Base-by-base conservation (phyloP, 2,113 vertebrate genomes). In the Antechinus stuartii region DNA sequence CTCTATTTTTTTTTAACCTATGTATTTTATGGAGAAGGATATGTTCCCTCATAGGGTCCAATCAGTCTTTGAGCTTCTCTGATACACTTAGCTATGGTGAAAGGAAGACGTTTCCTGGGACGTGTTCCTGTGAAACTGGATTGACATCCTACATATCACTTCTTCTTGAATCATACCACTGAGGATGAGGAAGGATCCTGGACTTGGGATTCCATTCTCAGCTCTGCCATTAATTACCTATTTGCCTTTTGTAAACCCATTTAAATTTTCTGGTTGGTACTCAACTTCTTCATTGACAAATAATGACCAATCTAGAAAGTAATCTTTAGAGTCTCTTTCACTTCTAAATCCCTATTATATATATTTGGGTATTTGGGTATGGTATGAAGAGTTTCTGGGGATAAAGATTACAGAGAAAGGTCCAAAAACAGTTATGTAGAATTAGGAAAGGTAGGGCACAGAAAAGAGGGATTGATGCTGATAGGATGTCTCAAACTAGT, bases 31-130 rank as follows among this genome's bases (percentile, higher is more conserved):
- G 6, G 61, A 10, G 12, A 30, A 97, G 50, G 27, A 25, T 93
- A 93, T 90, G 30, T 96, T 96, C 19, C 96, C 52, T n/a, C 26
- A 27, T 42, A 91, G 56, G 26, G 19, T 55, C 84, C 25, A 89
- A 24, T 42, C 11, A 92, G 35, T 30, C 8, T 12, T 49, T 93
- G 93, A 26, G 57, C 2, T 93, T 22, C 47, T 54, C 25, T 46
- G 42, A 90, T 24, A 49, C 11, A 46, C 4, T 8, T 68, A 30
- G 49, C 11, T 53, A 93, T 93, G 68, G 92, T 12, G 35, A 16
- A 89, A 96, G 93, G 90, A 90, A 94, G 47, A 30, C 1, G 23
- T 90, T 92, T 89, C 14, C n/a, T 95, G 93, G 91, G 52, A 89
- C 50, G 91, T 84, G 12, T 0, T 42, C 26, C 94, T 90, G 56